Percentiles rank a stretch among this genome's conserved stretches.
Conservation (phyloP, 2,797 vertebrate genomes). For the Cetoscarus ocellatus region DNA sequence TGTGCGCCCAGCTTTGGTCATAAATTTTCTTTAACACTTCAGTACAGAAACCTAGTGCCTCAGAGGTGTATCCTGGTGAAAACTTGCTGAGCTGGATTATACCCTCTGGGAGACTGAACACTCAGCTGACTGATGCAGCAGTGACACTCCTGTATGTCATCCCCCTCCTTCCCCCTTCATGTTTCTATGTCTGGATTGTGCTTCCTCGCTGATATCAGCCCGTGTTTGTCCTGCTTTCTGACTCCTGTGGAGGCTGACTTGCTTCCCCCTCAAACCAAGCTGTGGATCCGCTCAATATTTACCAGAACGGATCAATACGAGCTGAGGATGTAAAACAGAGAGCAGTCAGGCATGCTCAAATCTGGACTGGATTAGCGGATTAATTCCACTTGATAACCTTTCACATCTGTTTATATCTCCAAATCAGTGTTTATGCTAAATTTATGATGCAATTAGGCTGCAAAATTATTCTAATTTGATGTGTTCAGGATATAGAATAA, state of each 20-base stretch:
- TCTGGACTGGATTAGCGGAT: conserved; percentile 22
- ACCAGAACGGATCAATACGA: conserved; percentile 33
- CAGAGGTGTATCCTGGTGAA: conserved; percentile 27
- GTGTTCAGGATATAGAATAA: background rate
- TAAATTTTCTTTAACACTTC: background rate
- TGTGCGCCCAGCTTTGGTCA: background rate
- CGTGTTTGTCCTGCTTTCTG: conserved; percentile 54
- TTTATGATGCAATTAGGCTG: conserved; percentile 22
- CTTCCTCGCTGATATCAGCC: conserved; percentile 43
- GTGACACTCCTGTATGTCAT: conserved; percentile 27
- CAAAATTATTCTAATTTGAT: conserved; percentile 21
- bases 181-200: conserved; percentile 17
- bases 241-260: conserved; percentile 30
- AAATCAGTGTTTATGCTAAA: conserved; percentile 18
- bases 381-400: conserved; percentile 25
- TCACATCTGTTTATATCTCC: conserved; percentile 16
- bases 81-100: conserved; percentile 36
- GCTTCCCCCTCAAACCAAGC: conserved; percentile 42
- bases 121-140: conserved; percentile 15
- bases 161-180: background rate
- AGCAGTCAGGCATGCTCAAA: conserved; percentile 6
- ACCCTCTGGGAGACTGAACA: conserved; percentile 32
- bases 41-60: no score
- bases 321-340: conserved; percentile 31
- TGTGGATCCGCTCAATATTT: conserved; percentile 47